These are phyloP conservation scores for Herpetotheres cachinnans DNA, from an alignment of 2,113 vertebrate genomes.

Conservation along the genomic window DNA sequence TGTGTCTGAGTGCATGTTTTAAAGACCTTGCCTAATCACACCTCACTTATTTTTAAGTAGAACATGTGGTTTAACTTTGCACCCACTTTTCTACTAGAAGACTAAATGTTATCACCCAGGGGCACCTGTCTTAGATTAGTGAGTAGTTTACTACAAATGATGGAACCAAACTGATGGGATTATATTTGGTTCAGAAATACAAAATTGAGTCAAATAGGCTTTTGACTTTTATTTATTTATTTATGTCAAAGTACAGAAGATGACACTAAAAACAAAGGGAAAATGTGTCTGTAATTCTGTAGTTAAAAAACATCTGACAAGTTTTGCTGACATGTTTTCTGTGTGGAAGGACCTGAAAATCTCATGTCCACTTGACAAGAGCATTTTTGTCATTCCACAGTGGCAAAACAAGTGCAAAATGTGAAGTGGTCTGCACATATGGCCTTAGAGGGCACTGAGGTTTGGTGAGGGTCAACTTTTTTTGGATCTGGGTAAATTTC, in stretches of 20 bases:
- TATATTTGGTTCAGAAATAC: neutral
- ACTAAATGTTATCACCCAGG: conserved; percentile 87
- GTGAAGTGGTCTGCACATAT: conserved; percentile 74
- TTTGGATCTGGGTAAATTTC: conserved; percentile 88
- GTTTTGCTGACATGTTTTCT: conserved; percentile 37
- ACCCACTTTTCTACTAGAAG: conserved; percentile 94
- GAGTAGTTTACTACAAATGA: conserved; percentile 66
- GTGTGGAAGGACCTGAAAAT: conserved; percentile 71
- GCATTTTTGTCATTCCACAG: conserved; percentile 78
- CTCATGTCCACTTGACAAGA: conserved; percentile 66
- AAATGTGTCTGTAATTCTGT: neutral
- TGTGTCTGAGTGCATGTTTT: conserved; percentile 22
- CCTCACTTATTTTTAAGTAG: conserved; percentile 82
- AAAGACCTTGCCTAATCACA: conserved; percentile 76
- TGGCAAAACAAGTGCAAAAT: conserved; percentile 78
- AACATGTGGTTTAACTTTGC: conserved; percentile 98
- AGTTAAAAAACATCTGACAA: conserved; percentile 34
- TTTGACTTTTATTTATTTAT: neutral
- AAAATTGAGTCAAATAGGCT: neutral
- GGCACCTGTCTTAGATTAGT: conserved; percentile 90
- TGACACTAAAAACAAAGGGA: neutral
- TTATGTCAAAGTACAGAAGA: neutral
- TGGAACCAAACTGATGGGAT: conserved; percentile 48
- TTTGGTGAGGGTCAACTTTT: conserved; percentile 80
- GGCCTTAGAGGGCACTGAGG: conserved; percentile 74